Conservation (phyloP, 2,888 invertebrate species). For the Camptogramma bilineatum region DNA sequence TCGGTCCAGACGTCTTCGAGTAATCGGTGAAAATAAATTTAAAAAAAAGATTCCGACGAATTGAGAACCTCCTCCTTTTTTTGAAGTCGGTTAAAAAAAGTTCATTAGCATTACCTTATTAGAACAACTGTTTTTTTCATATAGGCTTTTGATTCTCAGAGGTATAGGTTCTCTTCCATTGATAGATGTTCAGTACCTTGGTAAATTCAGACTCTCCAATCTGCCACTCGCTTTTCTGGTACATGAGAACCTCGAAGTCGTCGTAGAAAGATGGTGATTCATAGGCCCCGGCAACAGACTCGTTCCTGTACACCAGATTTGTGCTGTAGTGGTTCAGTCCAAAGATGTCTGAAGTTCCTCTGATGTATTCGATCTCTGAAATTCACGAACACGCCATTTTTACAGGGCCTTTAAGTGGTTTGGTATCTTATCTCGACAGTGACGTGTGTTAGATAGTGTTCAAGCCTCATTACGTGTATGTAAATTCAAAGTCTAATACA, state of each 20-base stretch:
- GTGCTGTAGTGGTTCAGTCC: slow-evolving; percentile 88
- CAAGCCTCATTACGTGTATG: neutral
- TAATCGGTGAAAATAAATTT: too few species aligned
- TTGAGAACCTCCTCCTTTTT: too few species aligned
- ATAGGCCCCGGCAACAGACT: slow-evolving; percentile 44
- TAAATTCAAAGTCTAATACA: neutral
- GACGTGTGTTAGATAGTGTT: neutral
- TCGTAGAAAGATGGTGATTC: slow-evolving; percentile 50
- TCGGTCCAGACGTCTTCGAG: too few species aligned
- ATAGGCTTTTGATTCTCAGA: too few species aligned
- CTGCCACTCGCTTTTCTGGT: slow-evolving; percentile 46
- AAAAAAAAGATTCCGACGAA: too few species aligned
- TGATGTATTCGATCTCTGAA: slow-evolving; percentile 62
- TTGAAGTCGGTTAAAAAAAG: too few species aligned
- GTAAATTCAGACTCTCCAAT: slow-evolving; percentile 43
- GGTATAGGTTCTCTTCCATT: neutral
- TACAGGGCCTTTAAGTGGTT: too few species aligned
- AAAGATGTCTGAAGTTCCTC: slow-evolving; percentile 59
- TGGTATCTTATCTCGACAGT: neutral
- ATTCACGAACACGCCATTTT: neutral
- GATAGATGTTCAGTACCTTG: slow-evolving; percentile 30
- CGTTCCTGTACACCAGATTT: slow-evolving; percentile 54
- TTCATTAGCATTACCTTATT: too few species aligned
- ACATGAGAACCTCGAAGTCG: slow-evolving; percentile 44
- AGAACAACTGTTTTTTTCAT: too few species aligned